phyloP scores from a whole-genome alignment of 2,888 invertebrate species.

The Sarcophaga rosellei region DNA sequence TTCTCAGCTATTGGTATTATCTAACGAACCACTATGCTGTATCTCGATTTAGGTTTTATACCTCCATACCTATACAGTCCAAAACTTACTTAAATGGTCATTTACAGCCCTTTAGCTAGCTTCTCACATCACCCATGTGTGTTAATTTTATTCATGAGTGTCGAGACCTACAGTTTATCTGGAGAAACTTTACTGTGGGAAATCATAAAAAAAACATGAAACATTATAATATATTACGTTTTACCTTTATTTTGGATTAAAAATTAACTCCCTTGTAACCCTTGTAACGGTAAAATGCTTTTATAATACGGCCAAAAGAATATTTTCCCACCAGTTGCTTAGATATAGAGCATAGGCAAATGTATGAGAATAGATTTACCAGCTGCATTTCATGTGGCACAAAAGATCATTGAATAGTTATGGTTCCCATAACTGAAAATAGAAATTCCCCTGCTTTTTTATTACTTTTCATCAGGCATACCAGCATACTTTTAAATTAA shows the following conservation, averaged over 20 bases:
- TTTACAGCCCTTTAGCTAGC: no score
- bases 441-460: slow-evolving; percentile 53
- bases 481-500: slow-evolving; percentile 58
- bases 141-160: no score
- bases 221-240: slow-evolving; percentile 2
- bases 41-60: no score
- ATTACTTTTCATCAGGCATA: background rate
- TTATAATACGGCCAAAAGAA: slow-evolving; percentile 22
- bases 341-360: background rate
- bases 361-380: slow-evolving; percentile 45
- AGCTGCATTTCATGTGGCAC: background rate
- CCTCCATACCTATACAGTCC: no score
- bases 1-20: no score
- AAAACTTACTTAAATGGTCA: no score
- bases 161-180: background rate
- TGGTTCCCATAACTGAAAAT: slow-evolving; percentile 31
- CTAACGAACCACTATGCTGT: no score
- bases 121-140: no score
- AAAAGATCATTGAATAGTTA: slow-evolving; percentile 37
- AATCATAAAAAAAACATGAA: background rate
- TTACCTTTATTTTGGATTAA: background rate
- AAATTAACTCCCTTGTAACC: slow-evolving; percentile 32
- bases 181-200: slow-evolving; percentile 25
- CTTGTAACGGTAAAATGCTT: slow-evolving; percentile 40
- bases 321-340: slow-evolving; percentile 63